Evolutionary conservation across 2,797 vertebrate species (phyloP).

Genomic region (Tamandua tetradactyla): DNA sequence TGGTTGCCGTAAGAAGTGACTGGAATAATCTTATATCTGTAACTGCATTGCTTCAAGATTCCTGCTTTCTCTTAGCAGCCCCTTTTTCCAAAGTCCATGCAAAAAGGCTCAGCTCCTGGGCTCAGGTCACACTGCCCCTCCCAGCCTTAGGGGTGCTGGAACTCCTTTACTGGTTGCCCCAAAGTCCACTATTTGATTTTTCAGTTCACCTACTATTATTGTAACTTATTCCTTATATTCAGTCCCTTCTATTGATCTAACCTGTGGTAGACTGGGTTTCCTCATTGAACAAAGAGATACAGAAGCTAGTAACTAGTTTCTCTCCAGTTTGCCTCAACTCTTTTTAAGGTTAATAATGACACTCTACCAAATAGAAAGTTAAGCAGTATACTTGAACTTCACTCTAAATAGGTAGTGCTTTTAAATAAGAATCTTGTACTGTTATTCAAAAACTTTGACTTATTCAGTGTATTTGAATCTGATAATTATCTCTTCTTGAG

Average conservation of each 20-base stretch:
- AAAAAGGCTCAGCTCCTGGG: accelerated
- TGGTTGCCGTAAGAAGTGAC: neutral
- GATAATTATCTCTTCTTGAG: neutral
- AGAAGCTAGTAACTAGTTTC: neutral
- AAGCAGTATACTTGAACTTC: neutral
- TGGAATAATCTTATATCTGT: neutral
- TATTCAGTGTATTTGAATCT: neutral
- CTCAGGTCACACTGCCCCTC: too few relatives aligned
- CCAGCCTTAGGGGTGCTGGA: accelerated
- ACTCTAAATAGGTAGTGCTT: neutral
- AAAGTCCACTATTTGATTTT: neutral
- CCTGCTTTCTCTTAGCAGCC: neutral
- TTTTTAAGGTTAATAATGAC: neutral
- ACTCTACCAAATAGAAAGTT: neutral
- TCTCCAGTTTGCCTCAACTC: neutral
- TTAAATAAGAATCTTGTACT: neutral
- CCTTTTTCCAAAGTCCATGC: neutral
- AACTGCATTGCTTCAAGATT: accelerated
- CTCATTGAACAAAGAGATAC: neutral
- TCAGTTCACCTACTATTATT: neutral
- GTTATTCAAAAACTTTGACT: neutral
- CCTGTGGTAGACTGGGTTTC: neutral
- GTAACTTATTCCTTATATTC: neutral
- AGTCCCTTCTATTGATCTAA: neutral
- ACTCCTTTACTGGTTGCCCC: neutral